These are phyloP conservation scores for Emydocephalus ijimae DNA, from an alignment of 2,113 vertebrate species.

Conservation along the genomic window DNA sequence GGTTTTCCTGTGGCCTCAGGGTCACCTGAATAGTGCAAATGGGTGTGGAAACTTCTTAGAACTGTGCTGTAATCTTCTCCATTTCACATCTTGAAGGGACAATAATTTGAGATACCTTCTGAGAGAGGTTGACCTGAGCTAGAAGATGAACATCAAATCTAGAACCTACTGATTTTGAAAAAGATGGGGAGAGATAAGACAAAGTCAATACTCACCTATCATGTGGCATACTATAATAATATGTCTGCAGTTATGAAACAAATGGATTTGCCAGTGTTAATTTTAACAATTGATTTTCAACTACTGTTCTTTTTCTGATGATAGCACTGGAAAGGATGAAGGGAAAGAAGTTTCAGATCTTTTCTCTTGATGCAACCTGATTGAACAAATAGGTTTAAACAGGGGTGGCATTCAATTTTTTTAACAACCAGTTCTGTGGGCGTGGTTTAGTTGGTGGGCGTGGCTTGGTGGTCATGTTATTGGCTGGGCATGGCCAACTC, in stretches of 20 bases:
- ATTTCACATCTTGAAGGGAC: not conserved
- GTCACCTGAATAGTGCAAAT: not conserved
- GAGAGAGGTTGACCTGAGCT: not conserved
- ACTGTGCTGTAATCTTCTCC: not conserved
- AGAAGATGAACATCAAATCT: not conserved
- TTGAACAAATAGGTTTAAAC: not conserved
- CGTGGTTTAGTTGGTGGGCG: no score
- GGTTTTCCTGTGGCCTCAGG: not conserved
- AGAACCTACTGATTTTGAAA: not conserved
- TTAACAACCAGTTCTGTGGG: no score
- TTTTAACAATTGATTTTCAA: slow-evolving; percentile 43
- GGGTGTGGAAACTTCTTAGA: not conserved
- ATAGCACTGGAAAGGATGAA: slow-evolving; percentile 18
- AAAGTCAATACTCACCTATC: not conserved
- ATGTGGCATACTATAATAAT: not conserved
- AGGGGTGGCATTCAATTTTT: no score
- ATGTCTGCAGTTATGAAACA: slow-evolving; percentile 24
- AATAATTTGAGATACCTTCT: not conserved
- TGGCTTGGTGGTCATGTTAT: no score
- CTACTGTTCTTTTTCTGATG: slow-evolving; percentile 35
- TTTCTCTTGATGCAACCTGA: slow-evolving; percentile 1
- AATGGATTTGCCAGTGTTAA: slow-evolving; percentile 43
- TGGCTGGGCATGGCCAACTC: no score
- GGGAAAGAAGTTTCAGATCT: slow-evolving; percentile 13
- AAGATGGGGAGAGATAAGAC: not conserved